Base-by-base conservation (phyloP, 2,113 vertebrate species). In the Nipponia nippon region DNA sequence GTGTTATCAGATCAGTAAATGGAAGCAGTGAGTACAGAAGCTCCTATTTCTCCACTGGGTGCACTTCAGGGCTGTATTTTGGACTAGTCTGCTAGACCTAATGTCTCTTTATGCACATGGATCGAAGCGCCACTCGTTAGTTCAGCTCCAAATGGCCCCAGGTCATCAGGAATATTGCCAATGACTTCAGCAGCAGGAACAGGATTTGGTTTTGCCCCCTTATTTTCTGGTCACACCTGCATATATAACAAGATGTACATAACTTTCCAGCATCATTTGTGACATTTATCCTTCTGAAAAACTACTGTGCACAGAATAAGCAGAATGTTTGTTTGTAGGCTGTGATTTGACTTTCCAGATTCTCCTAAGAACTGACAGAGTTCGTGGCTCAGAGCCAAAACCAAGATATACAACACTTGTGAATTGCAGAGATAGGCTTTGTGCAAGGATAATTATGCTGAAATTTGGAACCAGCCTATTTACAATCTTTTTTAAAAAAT, bases 291-390 rank as follows among this genome's bases (percentile, higher is more conserved):
- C 18, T 92, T 94, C 83, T 86, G 62, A 90, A 75, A 94, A 96
- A 92, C 27, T 94, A 71, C 76, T 67, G 56, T 77, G 77, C 46
- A 47, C 13, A 38, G 59, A 84, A 75, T 44, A 49, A 94, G 14
- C 38, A 92, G 79, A 86, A 73, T 75, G 52, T 93, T 96, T 95
- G 61, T 83, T 96, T 90, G 27, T 36, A 50, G 71, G 69, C 44
- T 81, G 25, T 75, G 63, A 90, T 86, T 71, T 90, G 58, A 63
- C 59, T 93, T 90, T 59, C 59, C 78, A 84, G 72, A 87, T 80
- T 83, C 42, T 88, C 36, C 71, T 59, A 66, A 92, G 47, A 87
- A 67, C 67, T 32, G 38, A 83, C 66, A 18, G n/a, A 83, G 25
- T 76, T 83, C 90, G 42, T 90, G 58, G 82, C 69, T 89, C 52